Percentiles rank a stretch among this genome's conserved stretches.
phyloP scores from a whole-genome alignment of 2,113 vertebrate genomes.

The Spilogale gracilis region DNA sequence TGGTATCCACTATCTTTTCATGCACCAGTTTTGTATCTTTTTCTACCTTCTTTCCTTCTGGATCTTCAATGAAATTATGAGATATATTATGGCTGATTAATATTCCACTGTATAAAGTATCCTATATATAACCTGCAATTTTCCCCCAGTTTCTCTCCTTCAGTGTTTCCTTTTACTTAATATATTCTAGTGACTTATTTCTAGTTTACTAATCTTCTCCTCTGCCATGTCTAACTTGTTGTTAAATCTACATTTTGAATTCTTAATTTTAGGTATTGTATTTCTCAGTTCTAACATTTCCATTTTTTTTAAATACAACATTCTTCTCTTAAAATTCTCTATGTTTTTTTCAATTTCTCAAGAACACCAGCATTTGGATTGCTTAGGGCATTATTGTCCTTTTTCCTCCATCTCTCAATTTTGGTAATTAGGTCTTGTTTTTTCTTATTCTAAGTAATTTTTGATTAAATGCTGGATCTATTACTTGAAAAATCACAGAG shows the following conservation, averaged over 20 bases:
- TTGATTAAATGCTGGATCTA: neutral
- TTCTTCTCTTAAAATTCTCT: neutral
- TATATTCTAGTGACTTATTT: neutral
- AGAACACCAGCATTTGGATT: neutral
- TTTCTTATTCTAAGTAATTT: neutral
- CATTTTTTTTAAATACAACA: neutral
- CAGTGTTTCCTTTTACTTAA: neutral
- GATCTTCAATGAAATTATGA: neutral
- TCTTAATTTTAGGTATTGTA: neutral
- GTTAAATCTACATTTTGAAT: neutral
- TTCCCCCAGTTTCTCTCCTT: neutral
- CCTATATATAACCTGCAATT: neutral
- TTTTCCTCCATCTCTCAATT: neutral
- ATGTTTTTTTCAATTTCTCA: neutral
- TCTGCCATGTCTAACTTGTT: neutral
- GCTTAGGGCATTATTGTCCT: neutral
- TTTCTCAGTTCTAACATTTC: neutral
- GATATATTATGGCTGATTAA: neutral
- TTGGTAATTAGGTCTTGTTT: neutral
- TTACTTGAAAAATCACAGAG: neutral
- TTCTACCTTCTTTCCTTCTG: neutral
- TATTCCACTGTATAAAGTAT: neutral
- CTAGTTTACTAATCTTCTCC: neutral
- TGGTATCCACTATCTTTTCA: neutral
- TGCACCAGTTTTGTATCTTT: neutral